These are phyloP conservation scores for Bambusicola thoracicus DNA, from an alignment of 2,113 vertebrate species.

Conservation along the genomic window DNA sequence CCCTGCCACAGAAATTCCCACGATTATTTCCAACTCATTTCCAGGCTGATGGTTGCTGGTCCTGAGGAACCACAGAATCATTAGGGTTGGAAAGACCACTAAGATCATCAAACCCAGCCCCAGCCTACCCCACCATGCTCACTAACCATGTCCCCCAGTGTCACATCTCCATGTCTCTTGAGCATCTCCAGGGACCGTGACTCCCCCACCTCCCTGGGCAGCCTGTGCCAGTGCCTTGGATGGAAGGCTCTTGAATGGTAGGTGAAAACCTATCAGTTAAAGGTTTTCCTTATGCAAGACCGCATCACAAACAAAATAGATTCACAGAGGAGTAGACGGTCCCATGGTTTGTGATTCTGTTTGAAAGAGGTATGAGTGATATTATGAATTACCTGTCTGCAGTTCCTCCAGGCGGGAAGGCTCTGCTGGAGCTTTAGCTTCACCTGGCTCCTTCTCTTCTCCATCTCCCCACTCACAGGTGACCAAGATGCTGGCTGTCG, in stretches of 20 bases:
- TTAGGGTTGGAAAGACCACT: no score
- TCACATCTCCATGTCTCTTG: no score
- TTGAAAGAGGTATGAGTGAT: not conserved
- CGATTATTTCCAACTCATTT: not conserved
- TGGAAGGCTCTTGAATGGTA: not conserved
- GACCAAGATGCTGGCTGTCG: conserved; percentile 88
- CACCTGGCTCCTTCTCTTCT: not conserved
- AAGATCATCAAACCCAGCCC: no score
- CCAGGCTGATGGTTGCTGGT: not conserved
- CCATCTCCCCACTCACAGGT: conserved; percentile 69
- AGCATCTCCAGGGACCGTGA: no score
- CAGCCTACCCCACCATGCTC: no score
- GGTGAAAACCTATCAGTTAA: not conserved
- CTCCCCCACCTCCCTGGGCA: no score
- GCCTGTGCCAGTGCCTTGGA: no score
- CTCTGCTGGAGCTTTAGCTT: not conserved
- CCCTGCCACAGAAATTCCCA: not conserved
- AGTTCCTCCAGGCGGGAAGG: not conserved
- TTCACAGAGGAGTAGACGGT: not conserved
- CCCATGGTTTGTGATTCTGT: not conserved
- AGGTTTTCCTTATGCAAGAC: not conserved
- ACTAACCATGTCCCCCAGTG: no score
- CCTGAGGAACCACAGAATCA: not conserved
- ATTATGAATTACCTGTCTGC: not conserved
- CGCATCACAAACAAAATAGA: not conserved